These are phyloP conservation scores for Caenorhabditis remanei DNA, from an alignment of 1,140 invertebrate species.

Conservation along the genomic window DNA sequence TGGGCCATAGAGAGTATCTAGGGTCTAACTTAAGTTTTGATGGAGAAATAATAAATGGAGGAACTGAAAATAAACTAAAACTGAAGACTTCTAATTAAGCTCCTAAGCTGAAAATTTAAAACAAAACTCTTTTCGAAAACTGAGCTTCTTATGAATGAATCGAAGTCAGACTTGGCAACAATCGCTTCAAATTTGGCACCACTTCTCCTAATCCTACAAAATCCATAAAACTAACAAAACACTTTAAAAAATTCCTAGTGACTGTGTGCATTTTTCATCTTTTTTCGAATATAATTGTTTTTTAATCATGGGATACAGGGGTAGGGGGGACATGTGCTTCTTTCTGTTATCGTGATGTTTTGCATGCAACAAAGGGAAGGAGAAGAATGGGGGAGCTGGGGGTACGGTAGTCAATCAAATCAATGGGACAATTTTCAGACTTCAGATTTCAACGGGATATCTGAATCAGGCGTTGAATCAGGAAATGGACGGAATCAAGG, in stretches of 20 bases:
- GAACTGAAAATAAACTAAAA: too few species aligned
- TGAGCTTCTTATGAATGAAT: too few species aligned
- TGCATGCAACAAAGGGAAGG: not conserved
- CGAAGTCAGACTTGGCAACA: too few species aligned
- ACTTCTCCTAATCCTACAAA: not conserved
- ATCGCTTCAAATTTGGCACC: too few species aligned
- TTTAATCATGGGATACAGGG: constrained; percentile 1
- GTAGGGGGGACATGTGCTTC: constrained; percentile 16
- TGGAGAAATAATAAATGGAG: not conserved
- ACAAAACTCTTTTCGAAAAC: not conserved
- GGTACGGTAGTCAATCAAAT: constrained; percentile 1
- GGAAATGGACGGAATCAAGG: too few species aligned
- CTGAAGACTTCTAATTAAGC: too few species aligned
- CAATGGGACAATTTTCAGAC: not conserved
- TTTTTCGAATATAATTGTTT: not conserved
- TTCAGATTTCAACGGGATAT: too few species aligned
- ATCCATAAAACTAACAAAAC: not conserved
- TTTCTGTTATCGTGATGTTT: constrained; percentile 39
- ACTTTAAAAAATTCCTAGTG: not conserved
- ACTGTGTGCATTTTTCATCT: not conserved
- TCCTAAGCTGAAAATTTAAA: not conserved
- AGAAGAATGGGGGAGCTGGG: not conserved
- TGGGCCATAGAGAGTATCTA: not conserved
- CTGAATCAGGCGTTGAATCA: too few species aligned
- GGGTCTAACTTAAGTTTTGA: not conserved